Percentiles rank a stretch among this genome's conserved stretches.
Evolutionary conservation across 2,888 invertebrate genomes (phyloP).

Genomic region (Leucania comma): DNA sequence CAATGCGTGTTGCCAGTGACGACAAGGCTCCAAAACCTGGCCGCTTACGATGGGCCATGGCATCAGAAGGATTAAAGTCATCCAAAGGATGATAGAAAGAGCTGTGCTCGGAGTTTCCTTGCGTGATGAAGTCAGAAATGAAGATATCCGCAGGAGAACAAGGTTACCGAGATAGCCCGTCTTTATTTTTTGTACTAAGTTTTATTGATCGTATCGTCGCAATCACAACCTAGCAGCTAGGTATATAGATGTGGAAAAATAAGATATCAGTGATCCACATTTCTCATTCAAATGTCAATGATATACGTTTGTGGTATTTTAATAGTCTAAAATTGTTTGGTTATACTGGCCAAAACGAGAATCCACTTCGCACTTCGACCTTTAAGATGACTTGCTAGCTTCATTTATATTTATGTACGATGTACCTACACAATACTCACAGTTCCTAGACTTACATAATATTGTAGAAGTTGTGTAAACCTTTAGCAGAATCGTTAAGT

Average conservation of each 20-base stretch:
- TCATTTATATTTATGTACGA: slow-evolving; percentile 41
- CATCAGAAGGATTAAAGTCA: too few species aligned
- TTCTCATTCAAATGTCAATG: slow-evolving; percentile 36
- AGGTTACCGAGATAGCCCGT: too few species aligned
- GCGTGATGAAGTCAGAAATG: too few species aligned
- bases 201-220: neutral
- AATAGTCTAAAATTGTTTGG: slow-evolving; percentile 12
- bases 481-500: slow-evolving; percentile 33
- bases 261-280: neutral
- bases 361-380: slow-evolving; percentile 48
- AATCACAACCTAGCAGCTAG: neutral
- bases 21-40: too few species aligned
- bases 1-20: too few species aligned
- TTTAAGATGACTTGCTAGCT: slow-evolving; percentile 42
- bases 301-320: slow-evolving; percentile 13
- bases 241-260: neutral
- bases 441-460: slow-evolving; percentile 58
- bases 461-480: slow-evolving; percentile 46
- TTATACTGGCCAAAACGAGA: slow-evolving; percentile 33
- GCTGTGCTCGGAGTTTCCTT: too few species aligned
- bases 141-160: too few species aligned
- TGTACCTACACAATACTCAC: slow-evolving; percentile 32
- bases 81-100: too few species aligned
- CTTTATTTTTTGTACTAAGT: too few species aligned
- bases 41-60: too few species aligned